phyloP scores from a whole-genome alignment of 1,140 invertebrate genomes.

The Anastrepha obliqua region DNA sequence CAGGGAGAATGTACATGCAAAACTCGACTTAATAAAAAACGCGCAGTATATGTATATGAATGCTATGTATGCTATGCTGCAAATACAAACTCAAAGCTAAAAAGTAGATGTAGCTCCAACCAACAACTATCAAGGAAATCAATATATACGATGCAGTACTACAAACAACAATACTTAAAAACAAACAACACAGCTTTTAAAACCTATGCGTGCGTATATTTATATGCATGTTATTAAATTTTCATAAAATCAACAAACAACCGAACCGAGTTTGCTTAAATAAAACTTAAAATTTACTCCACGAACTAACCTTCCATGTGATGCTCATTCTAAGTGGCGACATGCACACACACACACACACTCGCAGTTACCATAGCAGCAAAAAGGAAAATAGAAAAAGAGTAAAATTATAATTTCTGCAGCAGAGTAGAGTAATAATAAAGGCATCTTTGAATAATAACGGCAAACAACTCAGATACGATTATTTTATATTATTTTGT shows the following conservation, averaged over 20 bases:
- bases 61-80: conserved; percentile 19
- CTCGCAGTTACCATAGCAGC: background rate
- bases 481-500: conserved; percentile 35
- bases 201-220: conserved; percentile 10
- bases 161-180: conserved; percentile 13
- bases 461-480: conserved; percentile 42
- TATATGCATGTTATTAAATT: conserved; percentile 17
- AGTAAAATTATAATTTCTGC: background rate
- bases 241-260: conserved; percentile 23
- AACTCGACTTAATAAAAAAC: conserved; percentile 19
- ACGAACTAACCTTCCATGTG: background rate
- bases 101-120: background rate
- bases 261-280: background rate
- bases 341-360: conserved; percentile 2
- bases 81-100: conserved; percentile 39
- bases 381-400: background rate
- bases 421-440: conserved; percentile 6
- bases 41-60: background rate
- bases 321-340: conserved; percentile 16
- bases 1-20: conserved; percentile 37
- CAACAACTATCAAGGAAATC: conserved; percentile 18
- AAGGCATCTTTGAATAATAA: conserved; percentile 47
- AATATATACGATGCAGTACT: conserved; percentile 18
- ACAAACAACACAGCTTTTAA: conserved; percentile 37
- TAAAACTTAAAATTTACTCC: background rate